These are phyloP conservation scores for Mungos mungo DNA, from an alignment of 2,113 vertebrate genomes.

Conservation along the genomic window DNA sequence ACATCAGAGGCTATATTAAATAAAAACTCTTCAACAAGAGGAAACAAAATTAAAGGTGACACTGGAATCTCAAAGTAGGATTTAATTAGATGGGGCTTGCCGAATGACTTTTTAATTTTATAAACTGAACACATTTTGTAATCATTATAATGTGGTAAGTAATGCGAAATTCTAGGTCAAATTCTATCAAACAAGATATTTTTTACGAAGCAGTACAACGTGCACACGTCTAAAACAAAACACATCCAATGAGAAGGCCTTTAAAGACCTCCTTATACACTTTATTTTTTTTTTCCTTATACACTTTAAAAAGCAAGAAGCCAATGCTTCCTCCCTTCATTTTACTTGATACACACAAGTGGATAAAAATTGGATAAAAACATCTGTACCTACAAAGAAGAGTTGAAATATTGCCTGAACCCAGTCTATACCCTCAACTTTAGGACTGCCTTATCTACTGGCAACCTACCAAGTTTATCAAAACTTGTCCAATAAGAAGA, in stretches of 20 bases:
- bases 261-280: background rate
- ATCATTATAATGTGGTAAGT: background rate
- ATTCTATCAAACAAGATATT: background rate
- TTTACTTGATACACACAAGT: background rate
- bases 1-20: slow-evolving; percentile 3
- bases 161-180: background rate
- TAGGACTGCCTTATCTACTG: background rate
- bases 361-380: background rate
- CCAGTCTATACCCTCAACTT: background rate
- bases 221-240: background rate
- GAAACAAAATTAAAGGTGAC: slow-evolving; percentile 16
- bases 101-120: background rate
- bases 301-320: background rate
- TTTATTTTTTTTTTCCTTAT: background rate
- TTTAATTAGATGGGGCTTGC: background rate
- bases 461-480: background rate
- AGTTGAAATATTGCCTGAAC: background rate
- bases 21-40: background rate
- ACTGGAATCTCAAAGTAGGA: background rate
- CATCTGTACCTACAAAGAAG: background rate
- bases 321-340: background rate
- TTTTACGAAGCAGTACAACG: background rate
- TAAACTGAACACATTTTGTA: background rate
- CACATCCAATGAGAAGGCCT: background rate
- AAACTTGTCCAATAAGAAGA: background rate